These are phyloP conservation scores for Athripsodes cinereus DNA, from an alignment of 2,888 invertebrate species.

Conservation along the genomic window DNA sequence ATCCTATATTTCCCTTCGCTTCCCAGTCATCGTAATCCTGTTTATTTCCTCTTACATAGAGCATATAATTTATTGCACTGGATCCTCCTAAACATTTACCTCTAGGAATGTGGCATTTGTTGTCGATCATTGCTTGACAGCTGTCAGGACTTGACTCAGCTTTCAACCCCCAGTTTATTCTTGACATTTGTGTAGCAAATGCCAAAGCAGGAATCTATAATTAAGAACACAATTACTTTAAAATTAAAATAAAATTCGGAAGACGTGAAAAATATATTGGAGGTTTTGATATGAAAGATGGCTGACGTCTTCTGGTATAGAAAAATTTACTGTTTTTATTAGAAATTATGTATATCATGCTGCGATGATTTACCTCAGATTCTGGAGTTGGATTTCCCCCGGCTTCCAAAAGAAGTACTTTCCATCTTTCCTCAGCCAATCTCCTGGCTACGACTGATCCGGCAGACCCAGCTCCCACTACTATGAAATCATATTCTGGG, in stretches of 20 bases:
- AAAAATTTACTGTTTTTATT: too few relatives aligned
- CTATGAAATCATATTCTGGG: conserved; percentile 71
- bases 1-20: conserved; percentile 44
- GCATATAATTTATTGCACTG: conserved; percentile 56
- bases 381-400: conserved; percentile 50
- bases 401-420: conserved; percentile 72
- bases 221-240: not conserved
- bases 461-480: conserved; percentile 80
- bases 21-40: conserved; percentile 53
- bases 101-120: conserved; percentile 51
- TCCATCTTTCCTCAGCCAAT: conserved; percentile 73
- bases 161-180: conserved; percentile 52
- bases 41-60: conserved; percentile 53
- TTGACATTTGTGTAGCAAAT: conserved; percentile 34
- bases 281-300: too few relatives aligned
- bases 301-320: too few relatives aligned
- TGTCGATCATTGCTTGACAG: conserved; percentile 39
- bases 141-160: conserved; percentile 40
- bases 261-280: too few relatives aligned
- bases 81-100: conserved; percentile 61
- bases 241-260: too few relatives aligned
- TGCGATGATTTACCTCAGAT: conserved; percentile 3
- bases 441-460: conserved; percentile 80
- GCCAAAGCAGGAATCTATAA: conserved; percentile 38
- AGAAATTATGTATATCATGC: too few relatives aligned